These are phyloP conservation scores for Agrochola litura DNA, from an alignment of 2,888 invertebrate genomes.

Conservation along the genomic window DNA sequence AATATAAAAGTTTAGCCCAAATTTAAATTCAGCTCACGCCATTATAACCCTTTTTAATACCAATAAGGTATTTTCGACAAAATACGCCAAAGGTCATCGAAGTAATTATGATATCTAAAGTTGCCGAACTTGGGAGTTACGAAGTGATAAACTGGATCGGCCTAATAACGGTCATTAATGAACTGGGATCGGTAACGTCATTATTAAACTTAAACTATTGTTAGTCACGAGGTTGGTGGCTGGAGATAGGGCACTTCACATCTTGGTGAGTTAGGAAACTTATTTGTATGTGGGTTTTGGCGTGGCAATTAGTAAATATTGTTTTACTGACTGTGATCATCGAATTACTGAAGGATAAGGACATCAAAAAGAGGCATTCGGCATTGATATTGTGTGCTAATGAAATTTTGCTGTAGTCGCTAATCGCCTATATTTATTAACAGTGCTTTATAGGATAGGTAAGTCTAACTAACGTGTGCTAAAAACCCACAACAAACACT, in stretches of 20 bases:
- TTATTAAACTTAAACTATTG: conserved; percentile 41
- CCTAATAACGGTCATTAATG: conserved; percentile 45
- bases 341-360: neutral
- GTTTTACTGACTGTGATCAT: neutral
- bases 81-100: conserved; percentile 27
- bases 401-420: too few relatives aligned
- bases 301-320: neutral
- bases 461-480: too few relatives aligned
- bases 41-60: conserved; percentile 20
- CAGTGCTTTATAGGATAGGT: neutral
- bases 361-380: neutral
- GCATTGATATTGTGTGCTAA: too few relatives aligned
- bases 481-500: neutral
- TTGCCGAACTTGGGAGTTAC: conserved; percentile 35
- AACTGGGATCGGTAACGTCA: conserved; percentile 33
- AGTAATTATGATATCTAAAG: conserved; percentile 40
- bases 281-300: neutral
- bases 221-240: conserved; percentile 7
- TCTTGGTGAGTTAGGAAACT: conserved; percentile 8
- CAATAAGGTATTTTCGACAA: conserved; percentile 20
- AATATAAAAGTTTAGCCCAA: conserved; percentile 6
- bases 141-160: conserved; percentile 38
- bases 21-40: conserved; percentile 16
- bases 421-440: neutral
- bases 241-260: conserved; percentile 9